Evolutionary conservation across 2,113 vertebrate species (phyloP), one percentile per base, ranked within the genome.

Genomic region (Catharus minimus): DNA sequence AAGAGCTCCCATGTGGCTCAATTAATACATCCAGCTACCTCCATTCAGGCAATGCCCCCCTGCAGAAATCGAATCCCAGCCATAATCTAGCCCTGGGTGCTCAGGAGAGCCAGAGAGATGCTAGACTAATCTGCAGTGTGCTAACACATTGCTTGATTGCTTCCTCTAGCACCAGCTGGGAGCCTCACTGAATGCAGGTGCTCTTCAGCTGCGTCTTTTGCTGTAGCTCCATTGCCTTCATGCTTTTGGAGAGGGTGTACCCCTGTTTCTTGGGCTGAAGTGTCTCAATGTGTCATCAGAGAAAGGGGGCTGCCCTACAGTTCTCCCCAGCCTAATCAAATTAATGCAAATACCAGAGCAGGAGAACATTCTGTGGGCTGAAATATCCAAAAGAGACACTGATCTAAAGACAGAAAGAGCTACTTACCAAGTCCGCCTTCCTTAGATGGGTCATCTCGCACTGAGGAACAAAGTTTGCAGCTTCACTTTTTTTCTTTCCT

Each of bases 191-290:
- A 58, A 75, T 0, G 7, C 32, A 75, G 41, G 30, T 0, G 2
- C 18, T 85, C 53, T 55, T 90, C 39, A 67, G 49, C 27, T 73
- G 30, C 55, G 61, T 10, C 30, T 72, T 61, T 26, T 28, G 13
- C 32, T 46, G 6, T 27, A 49, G 57, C n/a, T 68, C 5, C 50
- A 44, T 4, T 55, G 12, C 32, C 10, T 73, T 17, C 26, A 2
- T 19, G 3, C 6, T 64, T 79, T 33, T 36, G 12, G 28, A 56
- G 21, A 3, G 7, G 2, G 8, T 1, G 0, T 60, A 27, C 39
- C 82, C 18, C 16, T 61, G 9, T 7, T 83, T 65, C 64, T 68
- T 36, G 41, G 10, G 9, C 32, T 80, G 46, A 80, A 68, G 13
- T 38, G 10, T 32, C 27, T 52, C 41, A 56, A 11, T 17, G 8